Conservation (phyloP, 2,888 invertebrate genomes). For the Caenorhabditis angaria region DNA sequence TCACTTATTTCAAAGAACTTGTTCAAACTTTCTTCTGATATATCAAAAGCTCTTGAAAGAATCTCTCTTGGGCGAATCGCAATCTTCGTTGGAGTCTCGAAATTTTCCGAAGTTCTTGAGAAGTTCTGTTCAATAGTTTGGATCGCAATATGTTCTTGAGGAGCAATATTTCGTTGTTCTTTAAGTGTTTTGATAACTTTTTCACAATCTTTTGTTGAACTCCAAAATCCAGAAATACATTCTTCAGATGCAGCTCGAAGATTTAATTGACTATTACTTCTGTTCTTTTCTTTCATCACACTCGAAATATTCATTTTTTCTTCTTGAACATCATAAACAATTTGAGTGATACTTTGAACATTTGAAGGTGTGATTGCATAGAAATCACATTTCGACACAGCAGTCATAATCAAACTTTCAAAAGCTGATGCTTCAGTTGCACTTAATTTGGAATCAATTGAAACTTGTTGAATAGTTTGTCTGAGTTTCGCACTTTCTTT, state of each 20-base stretch:
- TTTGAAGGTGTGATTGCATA: slow-evolving; percentile 20
- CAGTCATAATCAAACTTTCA: slow-evolving; percentile 31
- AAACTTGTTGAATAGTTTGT: slow-evolving; percentile 11
- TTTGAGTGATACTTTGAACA: slow-evolving; percentile 17
- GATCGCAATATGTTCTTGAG: neutral
- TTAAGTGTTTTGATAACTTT: slow-evolving; percentile 18
- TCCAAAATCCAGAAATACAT: slow-evolving; percentile 45
- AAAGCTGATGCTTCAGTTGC: slow-evolving; percentile 30
- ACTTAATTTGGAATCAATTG: slow-evolving; percentile 19
- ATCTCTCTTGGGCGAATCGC: slow-evolving; percentile 14
- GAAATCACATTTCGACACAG: slow-evolving; percentile 33
- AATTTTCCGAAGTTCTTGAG: neutral
- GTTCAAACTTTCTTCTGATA: slow-evolving; percentile 11
- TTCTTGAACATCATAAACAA: slow-evolving; percentile 36
- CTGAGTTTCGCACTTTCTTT: slow-evolving; percentile 28
- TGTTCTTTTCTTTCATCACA: slow-evolving; percentile 16
- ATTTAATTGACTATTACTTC: slow-evolving; percentile 14
- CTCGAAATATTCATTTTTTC: slow-evolving; percentile 34
- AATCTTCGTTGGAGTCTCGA: neutral
- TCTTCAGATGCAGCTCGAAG: slow-evolving; percentile 27
- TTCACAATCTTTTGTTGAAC: slow-evolving; percentile 25
- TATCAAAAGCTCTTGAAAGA: slow-evolving; percentile 19
- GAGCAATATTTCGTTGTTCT: slow-evolving; percentile 5
- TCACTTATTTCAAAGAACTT: slow-evolving; percentile 25
- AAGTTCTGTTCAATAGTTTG: neutral